Percentiles rank a stretch among this genome's conserved stretches.
These are phyloP conservation scores for Scaptodrosophila lebanonensis DNA, from an alignment of 1,140 invertebrate genomes.

Conservation along the genomic window DNA sequence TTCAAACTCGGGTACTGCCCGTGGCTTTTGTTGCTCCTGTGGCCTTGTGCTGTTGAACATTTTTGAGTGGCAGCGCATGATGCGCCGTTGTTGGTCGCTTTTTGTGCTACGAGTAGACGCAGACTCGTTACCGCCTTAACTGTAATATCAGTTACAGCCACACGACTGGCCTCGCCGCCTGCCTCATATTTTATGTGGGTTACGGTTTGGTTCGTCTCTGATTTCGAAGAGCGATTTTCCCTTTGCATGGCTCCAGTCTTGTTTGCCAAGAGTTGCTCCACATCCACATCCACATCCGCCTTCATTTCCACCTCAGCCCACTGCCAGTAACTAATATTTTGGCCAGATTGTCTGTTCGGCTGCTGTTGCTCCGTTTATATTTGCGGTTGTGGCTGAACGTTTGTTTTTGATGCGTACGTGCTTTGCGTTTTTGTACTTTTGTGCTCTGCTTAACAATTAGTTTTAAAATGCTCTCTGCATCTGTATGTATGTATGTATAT, in stretches of 20 bases:
- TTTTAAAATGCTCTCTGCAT: slow-evolving; percentile 51
- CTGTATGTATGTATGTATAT: too few relatives aligned
- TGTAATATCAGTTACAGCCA: slow-evolving; percentile 69
- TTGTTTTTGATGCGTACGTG: slow-evolving; percentile 65
- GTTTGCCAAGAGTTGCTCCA: too few relatives aligned
- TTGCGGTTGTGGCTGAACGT: slow-evolving; percentile 62
- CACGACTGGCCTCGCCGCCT: slow-evolving; percentile 5
- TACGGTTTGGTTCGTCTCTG: slow-evolving; percentile 12
- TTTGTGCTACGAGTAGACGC: slow-evolving; percentile 23
- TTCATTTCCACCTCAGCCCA: slow-evolving; percentile 4
- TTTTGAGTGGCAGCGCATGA: slow-evolving; percentile 61
- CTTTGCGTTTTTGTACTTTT: slow-evolving; percentile 43
- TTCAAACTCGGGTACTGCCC: slow-evolving; percentile 36
- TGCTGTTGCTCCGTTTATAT: slow-evolving; percentile 28
- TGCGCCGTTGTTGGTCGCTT: slow-evolving; percentile 35
- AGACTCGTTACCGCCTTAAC: slow-evolving; percentile 69
- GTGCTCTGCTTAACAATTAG: slow-evolving; percentile 70
- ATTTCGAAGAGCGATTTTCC: slow-evolving; percentile 18
- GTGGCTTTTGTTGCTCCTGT: slow-evolving; percentile 41
- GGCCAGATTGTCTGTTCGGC: slow-evolving; percentile 56
- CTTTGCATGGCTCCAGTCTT: slow-evolving; percentile 25
- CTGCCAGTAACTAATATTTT: slow-evolving; percentile 49
- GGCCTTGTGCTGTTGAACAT: slow-evolving; percentile 21
- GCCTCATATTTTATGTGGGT: slow-evolving; percentile 21
- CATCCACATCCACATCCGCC: too few relatives aligned